phyloP scores from a whole-genome alignment of 2,113 vertebrate genomes.

The Menura novaehollandiae region DNA sequence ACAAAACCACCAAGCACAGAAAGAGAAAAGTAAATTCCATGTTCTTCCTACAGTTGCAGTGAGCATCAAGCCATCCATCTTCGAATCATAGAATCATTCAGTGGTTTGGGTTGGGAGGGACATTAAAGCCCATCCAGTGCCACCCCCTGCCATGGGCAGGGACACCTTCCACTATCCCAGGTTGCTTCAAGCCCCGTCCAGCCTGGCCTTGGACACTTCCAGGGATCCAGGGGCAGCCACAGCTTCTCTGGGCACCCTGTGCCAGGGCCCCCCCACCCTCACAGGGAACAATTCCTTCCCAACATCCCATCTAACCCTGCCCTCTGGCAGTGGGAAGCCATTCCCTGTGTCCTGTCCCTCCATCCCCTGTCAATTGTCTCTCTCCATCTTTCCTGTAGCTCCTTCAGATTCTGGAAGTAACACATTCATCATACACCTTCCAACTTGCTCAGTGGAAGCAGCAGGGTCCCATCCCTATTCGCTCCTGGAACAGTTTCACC shows the following conservation, averaged over 20 bases:
- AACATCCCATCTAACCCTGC: not conserved
- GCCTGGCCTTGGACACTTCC: not conserved
- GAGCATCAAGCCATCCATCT: not conserved
- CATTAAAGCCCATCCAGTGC: rapidly evolving
- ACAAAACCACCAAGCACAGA: not conserved
- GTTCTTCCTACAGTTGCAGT: not conserved
- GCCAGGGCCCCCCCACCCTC: not conserved
- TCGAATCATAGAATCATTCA: not conserved
- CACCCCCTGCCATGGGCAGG: not conserved
- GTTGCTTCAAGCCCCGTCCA: not conserved
- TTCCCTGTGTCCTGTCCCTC: not conserved
- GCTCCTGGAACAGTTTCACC: not conserved
- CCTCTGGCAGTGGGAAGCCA: not conserved
- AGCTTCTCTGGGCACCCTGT: not conserved
- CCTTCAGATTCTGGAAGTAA: not conserved
- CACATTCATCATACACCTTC: not conserved
- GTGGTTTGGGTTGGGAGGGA: not conserved
- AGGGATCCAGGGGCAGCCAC: not conserved
- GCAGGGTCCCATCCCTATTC: not conserved
- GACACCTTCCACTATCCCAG: not conserved
- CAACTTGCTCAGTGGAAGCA: not conserved
- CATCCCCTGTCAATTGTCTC: not conserved
- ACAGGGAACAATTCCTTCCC: not conserved
- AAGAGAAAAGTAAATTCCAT: not conserved
- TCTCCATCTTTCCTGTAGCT: not conserved